Conservation (phyloP, 2,888 invertebrate genomes). For the Lumbricus terrestris region DNA sequence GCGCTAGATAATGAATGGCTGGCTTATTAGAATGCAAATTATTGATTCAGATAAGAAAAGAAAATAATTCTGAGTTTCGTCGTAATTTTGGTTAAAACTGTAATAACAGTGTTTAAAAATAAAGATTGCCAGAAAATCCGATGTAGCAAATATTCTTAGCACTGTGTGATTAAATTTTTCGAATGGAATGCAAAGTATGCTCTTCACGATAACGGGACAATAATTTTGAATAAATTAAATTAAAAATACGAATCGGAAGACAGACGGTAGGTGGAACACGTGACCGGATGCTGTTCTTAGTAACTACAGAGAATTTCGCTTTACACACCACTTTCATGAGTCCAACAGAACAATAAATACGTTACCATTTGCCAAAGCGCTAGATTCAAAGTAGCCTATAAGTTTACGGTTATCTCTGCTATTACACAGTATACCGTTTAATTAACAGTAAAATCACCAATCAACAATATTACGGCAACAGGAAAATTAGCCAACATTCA, state of each 20-base stretch:
- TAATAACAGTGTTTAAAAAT: background rate
- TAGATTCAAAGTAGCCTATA: too few species aligned
- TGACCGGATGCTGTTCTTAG: background rate
- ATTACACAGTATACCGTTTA: too few species aligned
- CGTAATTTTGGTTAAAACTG: background rate
- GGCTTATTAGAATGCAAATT: background rate
- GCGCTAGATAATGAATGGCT: background rate
- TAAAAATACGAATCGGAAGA: background rate
- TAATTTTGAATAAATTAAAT: background rate
- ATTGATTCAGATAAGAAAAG: background rate
- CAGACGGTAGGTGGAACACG: background rate
- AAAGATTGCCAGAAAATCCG: background rate
- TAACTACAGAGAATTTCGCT: background rate
- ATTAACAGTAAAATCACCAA: too few species aligned
- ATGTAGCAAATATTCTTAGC: too few species aligned
- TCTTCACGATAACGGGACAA: background rate
- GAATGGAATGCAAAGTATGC: background rate
- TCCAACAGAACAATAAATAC: background rate
- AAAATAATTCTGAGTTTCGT: background rate
- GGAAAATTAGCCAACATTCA: too few species aligned
- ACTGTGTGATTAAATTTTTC: background rate
- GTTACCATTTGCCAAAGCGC: too few species aligned
- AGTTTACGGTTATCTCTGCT: too few species aligned
- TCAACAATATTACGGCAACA: too few species aligned
- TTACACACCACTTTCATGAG: background rate